Evolutionary conservation across 2,797 vertebrate genomes (phyloP).

Genomic region (Cryptoprocta ferox): DNA sequence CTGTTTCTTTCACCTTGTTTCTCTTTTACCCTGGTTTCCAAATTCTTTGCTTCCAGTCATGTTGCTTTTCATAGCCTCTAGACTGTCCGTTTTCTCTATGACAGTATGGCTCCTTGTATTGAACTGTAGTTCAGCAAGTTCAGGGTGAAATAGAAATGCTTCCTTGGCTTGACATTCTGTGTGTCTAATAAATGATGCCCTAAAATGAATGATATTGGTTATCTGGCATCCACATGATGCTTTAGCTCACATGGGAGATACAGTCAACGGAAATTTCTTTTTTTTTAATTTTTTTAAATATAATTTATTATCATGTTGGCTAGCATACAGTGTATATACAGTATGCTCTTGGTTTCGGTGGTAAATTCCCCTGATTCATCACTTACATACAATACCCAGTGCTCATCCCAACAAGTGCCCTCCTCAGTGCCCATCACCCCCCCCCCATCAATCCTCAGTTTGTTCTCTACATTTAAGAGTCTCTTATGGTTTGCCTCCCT

Average conservation of each 20-base stretch:
- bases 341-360: too few species aligned
- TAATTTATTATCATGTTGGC: too few species aligned
- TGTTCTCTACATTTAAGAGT: too few species aligned
- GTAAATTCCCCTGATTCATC: too few species aligned
- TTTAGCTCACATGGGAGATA: background rate
- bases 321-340: too few species aligned
- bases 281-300: too few species aligned
- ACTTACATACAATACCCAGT: too few species aligned
- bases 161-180: background rate
- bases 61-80: background rate
- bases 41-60: background rate
- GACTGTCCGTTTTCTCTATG: background rate
- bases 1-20: background rate
- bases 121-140: background rate
- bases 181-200: background rate
- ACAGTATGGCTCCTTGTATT: background rate
- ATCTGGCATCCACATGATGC: background rate
- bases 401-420: too few species aligned
- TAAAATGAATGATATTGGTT: background rate
- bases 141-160: background rate
- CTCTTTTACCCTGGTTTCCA: background rate
- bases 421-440: too few species aligned
- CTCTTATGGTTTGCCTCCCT: too few species aligned
- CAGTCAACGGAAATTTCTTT: background rate
- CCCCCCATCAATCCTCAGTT: too few species aligned